Conservation (phyloP, 2,888 invertebrate species). For the Tenthredo amoena region DNA sequence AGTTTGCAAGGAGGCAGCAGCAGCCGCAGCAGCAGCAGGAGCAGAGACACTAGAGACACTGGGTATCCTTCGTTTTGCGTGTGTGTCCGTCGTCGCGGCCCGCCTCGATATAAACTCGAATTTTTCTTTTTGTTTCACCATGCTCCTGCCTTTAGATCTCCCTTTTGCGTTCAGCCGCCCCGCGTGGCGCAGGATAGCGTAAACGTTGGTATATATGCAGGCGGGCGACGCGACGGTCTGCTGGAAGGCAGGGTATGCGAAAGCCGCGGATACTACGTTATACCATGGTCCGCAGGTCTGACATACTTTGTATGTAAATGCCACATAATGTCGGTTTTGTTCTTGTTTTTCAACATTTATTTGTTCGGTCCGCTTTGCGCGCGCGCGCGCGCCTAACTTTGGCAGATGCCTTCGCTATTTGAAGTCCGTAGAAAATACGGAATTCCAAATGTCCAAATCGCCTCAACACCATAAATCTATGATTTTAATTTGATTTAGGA, state of each 20-base stretch:
- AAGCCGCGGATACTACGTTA: conserved; percentile 75
- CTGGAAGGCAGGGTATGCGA: conserved; percentile 70
- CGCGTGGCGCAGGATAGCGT: conserved; percentile 74
- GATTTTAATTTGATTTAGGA: neutral
- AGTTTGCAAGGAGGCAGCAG: conserved; percentile 63
- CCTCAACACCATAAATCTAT: conserved; percentile 1
- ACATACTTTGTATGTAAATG: conserved; percentile 79
- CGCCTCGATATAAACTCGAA: conserved; percentile 72
- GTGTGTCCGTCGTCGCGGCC: conserved; percentile 62
- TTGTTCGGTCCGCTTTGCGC: conserved; percentile 65
- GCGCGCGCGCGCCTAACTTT: conserved; percentile 41
- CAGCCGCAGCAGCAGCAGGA: conserved; percentile 53
- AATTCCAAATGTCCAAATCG: conserved; percentile 5
- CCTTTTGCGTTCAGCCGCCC: conserved; percentile 75
- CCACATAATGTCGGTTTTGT: conserved; percentile 78
- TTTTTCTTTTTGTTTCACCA: conserved; percentile 73
- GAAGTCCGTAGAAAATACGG: neutral
- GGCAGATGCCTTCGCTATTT: conserved; percentile 36
- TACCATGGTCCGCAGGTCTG: conserved; percentile 74
- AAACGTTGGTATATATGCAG: conserved; percentile 63
- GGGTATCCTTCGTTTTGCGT: conserved; percentile 66
- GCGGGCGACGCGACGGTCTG: conserved; percentile 55
- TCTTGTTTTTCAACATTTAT: conserved; percentile 77
- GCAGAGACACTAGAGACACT: conserved; percentile 62
- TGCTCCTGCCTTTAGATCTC: conserved; percentile 71